Evolutionary conservation across 1,140 invertebrate species (phyloP).

Genomic region (Patella vulgata): DNA sequence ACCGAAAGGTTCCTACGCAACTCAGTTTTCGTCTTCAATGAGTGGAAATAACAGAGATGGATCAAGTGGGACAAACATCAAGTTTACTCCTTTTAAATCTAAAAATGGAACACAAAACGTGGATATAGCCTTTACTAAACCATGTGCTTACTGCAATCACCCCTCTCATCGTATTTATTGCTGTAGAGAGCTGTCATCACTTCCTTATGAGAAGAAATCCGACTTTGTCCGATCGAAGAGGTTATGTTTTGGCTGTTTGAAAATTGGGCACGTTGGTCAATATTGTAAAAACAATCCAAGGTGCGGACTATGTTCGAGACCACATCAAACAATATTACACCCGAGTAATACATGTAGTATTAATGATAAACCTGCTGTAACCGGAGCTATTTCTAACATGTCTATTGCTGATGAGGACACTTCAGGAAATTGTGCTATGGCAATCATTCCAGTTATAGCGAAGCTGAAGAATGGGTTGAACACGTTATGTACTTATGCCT

Average conservation of each 20-base stretch:
- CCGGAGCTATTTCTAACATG: neutral
- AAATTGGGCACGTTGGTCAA: neutral
- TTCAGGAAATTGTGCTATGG: neutral
- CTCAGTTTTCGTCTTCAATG: too few relatives aligned
- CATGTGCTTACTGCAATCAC: neutral
- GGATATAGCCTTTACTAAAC: neutral
- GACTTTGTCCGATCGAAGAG: neutral
- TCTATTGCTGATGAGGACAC: neutral
- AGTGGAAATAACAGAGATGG: too few relatives aligned
- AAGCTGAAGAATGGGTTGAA: neutral
- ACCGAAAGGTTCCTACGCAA: neutral
- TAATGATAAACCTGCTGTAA: neutral
- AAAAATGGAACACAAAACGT: neutral
- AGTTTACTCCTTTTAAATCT: neutral
- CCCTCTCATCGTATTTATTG: neutral
- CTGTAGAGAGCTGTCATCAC: neutral
- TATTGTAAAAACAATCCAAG: neutral
- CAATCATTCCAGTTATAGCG: neutral
- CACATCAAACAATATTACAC: neutral
- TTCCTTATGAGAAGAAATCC: neutral
- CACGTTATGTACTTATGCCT: neutral
- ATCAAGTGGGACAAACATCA: neutral
- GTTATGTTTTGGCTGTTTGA: conserved; percentile 13
- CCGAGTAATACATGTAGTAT: neutral
- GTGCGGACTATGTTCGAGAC: neutral